A percentile compares a stretch with the other conserved stretches of the same genome.
phyloP scores from a whole-genome alignment of 2,888 invertebrate genomes.

The Baccha elongata region DNA sequence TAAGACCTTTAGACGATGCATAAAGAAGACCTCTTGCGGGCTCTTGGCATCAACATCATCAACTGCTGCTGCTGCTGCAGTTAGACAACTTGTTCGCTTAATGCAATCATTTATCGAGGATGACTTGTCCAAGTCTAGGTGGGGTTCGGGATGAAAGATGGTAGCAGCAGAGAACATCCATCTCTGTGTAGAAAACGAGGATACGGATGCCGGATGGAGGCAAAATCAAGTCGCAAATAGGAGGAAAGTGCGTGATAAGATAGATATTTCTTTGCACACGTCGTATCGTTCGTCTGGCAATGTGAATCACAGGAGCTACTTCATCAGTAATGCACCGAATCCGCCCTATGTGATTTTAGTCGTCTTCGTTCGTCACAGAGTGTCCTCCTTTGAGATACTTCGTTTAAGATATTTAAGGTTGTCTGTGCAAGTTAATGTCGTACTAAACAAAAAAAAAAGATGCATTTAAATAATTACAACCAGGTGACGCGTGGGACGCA shows the following conservation, averaged over 20 bases:
- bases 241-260: slow-evolving; percentile 72
- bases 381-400: slow-evolving; percentile 49
- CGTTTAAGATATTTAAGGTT: slow-evolving; percentile 39
- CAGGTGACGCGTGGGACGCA: slow-evolving; percentile 71
- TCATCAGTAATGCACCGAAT: slow-evolving; percentile 62
- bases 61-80: slow-evolving; percentile 10
- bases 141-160: slow-evolving; percentile 34
- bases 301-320: slow-evolving; percentile 30
- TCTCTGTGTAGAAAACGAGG: slow-evolving; percentile 47
- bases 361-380: slow-evolving; percentile 8
- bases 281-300: slow-evolving; percentile 24
- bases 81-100: slow-evolving; percentile 72
- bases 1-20: neutral
- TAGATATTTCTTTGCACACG: slow-evolving; percentile 9
- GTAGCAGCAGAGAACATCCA: slow-evolving; percentile 31
- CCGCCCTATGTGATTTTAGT: slow-evolving; percentile 44
- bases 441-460: neutral
- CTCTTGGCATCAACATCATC: slow-evolving; percentile 33
- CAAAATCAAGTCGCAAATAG: slow-evolving; percentile 21
- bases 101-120: slow-evolving; percentile 64
- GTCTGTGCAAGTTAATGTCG: slow-evolving; percentile 4
- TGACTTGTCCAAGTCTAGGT: slow-evolving; percentile 26
- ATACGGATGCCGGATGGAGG: slow-evolving; percentile 18
- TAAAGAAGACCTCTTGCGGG: slow-evolving; percentile 24
- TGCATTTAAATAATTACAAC: slow-evolving; percentile 73